Evolutionary conservation across 2,113 vertebrate species (phyloP).

Genomic region (Gnathonemus longibarbis): DNA sequence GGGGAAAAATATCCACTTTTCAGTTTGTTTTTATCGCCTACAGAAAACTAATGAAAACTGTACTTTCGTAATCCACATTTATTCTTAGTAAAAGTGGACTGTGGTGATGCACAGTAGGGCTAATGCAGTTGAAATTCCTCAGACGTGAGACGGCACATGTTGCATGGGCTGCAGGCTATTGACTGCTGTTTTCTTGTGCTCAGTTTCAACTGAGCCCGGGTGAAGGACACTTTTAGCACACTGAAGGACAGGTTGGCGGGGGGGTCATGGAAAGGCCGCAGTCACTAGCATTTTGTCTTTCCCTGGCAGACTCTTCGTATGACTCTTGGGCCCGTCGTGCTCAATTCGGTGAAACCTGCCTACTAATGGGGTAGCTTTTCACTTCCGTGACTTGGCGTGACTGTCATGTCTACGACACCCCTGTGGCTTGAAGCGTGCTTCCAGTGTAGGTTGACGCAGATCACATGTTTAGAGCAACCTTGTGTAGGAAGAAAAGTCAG

Average conservation of each 20-base stretch:
- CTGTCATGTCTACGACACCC: background rate
- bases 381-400: background rate
- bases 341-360: background rate
- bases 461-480: background rate
- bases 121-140: slow-evolving; percentile 56
- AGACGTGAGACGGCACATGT: slow-evolving; percentile 54
- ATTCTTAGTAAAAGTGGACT: slow-evolving; percentile 45
- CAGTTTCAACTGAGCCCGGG: background rate
- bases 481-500: background rate
- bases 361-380: background rate
- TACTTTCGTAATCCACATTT: slow-evolving; percentile 53
- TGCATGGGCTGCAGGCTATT: slow-evolving; percentile 49
- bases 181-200: slow-evolving; percentile 55
- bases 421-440: background rate
- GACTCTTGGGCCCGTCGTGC: background rate
- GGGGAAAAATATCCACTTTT: slow-evolving; percentile 30
- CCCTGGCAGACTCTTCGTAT: background rate
- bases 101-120: slow-evolving; percentile 31
- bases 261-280: background rate
- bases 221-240: background rate
- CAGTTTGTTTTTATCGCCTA: slow-evolving; percentile 49
- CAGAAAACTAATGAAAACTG: slow-evolving; percentile 54
- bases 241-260: background rate
- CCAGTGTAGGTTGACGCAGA: background rate
- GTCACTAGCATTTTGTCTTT: background rate